A percentile compares a stretch with the other conserved stretches of the same genome.
Evolutionary conservation across 2,888 invertebrate genomes (phyloP).

Genomic region (Zeuzera pyrina): DNA sequence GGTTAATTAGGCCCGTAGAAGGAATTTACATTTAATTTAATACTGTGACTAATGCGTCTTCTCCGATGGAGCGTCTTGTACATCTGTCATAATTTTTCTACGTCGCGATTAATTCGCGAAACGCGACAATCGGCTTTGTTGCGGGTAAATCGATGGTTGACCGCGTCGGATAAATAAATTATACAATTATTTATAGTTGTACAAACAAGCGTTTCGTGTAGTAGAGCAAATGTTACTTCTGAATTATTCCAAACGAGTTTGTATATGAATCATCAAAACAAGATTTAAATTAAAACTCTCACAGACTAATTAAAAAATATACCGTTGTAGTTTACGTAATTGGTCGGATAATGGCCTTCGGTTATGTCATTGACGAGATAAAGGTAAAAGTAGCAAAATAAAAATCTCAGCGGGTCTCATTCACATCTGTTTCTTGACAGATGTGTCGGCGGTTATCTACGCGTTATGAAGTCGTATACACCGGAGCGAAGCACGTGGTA

Average conservation of each 20-base stretch:
- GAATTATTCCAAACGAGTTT: conserved; percentile 28
- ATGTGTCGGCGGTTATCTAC: conserved; percentile 33
- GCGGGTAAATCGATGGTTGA: conserved; percentile 28
- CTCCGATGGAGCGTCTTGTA: conserved; percentile 37
- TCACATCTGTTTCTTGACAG: conserved; percentile 39
- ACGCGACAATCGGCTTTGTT: conserved; percentile 60
- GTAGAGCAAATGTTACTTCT: conserved; percentile 32
- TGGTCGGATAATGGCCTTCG: conserved; percentile 33
- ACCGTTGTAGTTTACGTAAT: conserved; percentile 40
- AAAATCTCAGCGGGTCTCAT: conserved; percentile 47
- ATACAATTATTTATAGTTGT: conserved; percentile 49
- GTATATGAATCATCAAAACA: conserved; percentile 36
- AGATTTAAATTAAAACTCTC: conserved; percentile 29
- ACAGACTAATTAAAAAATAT: conserved; percentile 44
- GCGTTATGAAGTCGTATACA: conserved; percentile 31
- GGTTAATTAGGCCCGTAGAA: conserved; percentile 46
- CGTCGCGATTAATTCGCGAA: conserved; percentile 64
- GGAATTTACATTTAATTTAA: conserved; percentile 56
- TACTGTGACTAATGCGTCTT: conserved; percentile 53
- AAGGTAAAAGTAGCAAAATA: conserved; percentile 41
- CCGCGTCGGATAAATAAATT: conserved; percentile 38
- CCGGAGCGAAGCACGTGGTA: conserved; percentile 39
- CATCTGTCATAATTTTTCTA: conserved; percentile 72
- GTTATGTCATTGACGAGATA: conserved; percentile 35
- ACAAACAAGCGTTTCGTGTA: conserved; percentile 18